Percentiles rank a stretch among this genome's conserved stretches.
These are phyloP conservation scores for Nomada ferruginata DNA, from an alignment of 2,888 invertebrate species.

Conservation along the genomic window DNA sequence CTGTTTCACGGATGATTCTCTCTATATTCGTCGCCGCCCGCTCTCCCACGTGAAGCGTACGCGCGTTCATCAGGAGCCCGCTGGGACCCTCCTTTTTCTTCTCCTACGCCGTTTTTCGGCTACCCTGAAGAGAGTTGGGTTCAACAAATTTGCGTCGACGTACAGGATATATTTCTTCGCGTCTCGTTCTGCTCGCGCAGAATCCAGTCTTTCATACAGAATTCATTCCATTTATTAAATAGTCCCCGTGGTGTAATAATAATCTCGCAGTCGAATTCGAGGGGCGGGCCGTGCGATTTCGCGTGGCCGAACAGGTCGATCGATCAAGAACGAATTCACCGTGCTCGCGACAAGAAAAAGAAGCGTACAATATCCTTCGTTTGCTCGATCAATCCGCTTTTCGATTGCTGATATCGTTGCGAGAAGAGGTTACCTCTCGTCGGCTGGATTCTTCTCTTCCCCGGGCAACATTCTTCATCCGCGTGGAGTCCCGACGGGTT, in stretches of 20 bases:
- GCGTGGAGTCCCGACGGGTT: conserved; percentile 72
- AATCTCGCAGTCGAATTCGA: not conserved
- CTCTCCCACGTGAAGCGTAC: conserved; percentile 26
- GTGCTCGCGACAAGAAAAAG: not conserved
- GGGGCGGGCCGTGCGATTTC: not conserved
- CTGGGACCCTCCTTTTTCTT: not conserved
- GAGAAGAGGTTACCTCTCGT: conserved; percentile 41
- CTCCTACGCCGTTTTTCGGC: conserved; percentile 11
- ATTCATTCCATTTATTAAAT: not conserved
- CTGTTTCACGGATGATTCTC: conserved; percentile 32
- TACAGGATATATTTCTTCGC: not conserved
- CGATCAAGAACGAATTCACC: conserved; percentile 13
- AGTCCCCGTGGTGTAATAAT: too few relatives aligned
- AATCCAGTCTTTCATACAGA: not conserved
- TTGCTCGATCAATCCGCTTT: conserved; percentile 46
- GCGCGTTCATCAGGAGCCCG: not conserved
- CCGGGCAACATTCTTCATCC: conserved; percentile 75
- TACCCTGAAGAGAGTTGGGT: conserved; percentile 34
- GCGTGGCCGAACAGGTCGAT: not conserved
- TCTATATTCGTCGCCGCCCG: conserved; percentile 14
- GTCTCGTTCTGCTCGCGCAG: not conserved
- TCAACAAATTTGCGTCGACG: conserved; percentile 38
- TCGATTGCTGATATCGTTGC: conserved; percentile 65
- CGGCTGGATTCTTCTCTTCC: conserved; percentile 57
- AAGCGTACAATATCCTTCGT: conserved; percentile 8